A percentile compares a stretch with the other conserved stretches of the same genome.
Conservation (phyloP, 2,113 vertebrate species). For the Triplophysa dalaica region DNA sequence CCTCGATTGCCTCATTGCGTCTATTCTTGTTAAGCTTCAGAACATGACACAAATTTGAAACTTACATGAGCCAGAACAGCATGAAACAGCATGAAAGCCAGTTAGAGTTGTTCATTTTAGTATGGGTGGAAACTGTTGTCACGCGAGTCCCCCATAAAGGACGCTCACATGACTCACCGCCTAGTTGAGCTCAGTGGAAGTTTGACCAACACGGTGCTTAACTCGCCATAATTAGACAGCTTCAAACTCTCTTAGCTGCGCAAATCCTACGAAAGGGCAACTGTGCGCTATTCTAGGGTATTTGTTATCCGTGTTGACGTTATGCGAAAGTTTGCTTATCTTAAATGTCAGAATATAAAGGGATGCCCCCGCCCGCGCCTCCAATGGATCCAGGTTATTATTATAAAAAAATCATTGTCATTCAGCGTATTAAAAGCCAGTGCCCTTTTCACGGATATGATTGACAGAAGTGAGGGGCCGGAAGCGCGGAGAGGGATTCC, state of each 20-base stretch:
- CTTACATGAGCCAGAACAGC: too few species aligned
- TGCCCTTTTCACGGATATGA: constrained; percentile 71
- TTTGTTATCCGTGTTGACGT: constrained; percentile 37
- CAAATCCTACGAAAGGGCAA: constrained; percentile 53
- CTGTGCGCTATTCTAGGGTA: constrained; percentile 41
- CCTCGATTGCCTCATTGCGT: too few species aligned
- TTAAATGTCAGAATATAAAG: constrained; percentile 71
- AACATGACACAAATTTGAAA: too few species aligned
- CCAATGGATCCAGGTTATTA: constrained; percentile 62
- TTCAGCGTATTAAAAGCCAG: constrained; percentile 58
- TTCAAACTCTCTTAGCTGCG: constrained; percentile 49
- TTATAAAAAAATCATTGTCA: constrained; percentile 71
- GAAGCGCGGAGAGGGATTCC: constrained; percentile 7
- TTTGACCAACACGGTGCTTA: constrained; percentile 50
- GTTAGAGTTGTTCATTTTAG: background rate
- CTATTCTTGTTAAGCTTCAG: too few species aligned
- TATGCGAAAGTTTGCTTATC: constrained; percentile 63
- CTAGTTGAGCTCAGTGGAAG: constrained; percentile 45
- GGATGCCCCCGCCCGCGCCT: constrained; percentile 47
- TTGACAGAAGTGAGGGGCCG: constrained; percentile 54
- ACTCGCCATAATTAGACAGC: constrained; percentile 48
- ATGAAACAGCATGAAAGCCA: too few species aligned
- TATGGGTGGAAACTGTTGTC: background rate
- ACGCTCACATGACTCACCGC: constrained; percentile 41
- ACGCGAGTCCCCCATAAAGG: constrained; percentile 7